Percentiles rank a stretch among this genome's conserved stretches.
Conservation (phyloP, 2,888 invertebrate genomes). For the Tachystola acroxantha region DNA sequence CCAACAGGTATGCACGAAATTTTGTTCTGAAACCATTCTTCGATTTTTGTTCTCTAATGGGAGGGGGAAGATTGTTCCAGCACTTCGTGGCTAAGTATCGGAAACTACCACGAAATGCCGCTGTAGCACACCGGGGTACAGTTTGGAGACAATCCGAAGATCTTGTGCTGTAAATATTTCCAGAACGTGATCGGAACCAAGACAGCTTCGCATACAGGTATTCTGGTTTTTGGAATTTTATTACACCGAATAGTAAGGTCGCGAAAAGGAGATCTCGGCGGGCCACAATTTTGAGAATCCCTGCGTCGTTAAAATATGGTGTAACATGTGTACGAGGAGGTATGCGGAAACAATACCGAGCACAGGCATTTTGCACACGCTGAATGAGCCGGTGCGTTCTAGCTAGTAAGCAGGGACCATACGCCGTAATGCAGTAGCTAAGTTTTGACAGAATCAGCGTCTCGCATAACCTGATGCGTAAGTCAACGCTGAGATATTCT, state of each 20-base stretch:
- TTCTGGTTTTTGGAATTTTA: not conserved
- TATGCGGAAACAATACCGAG: not conserved
- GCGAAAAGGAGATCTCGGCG: no score
- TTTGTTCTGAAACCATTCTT: not conserved
- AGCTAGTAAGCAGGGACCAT: not conserved
- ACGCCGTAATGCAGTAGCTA: not conserved
- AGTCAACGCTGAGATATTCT: not conserved
- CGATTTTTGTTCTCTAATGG: not conserved
- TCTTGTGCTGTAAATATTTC: not conserved
- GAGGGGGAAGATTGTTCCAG: not conserved
- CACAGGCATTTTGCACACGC: not conserved
- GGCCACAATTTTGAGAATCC: not conserved
- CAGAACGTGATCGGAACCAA: not conserved
- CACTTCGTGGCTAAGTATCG: not conserved
- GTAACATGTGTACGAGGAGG: constrained; percentile 1
- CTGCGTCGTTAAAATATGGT: not conserved
- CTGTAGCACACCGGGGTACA: not conserved
- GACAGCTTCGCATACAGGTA: not conserved
- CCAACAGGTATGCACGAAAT: no score
- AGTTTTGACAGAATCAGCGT: not conserved
- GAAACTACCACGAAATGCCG: not conserved
- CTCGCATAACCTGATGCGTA: not conserved
- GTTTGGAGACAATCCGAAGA: not conserved
- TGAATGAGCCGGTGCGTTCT: not conserved
- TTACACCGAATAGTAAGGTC: not conserved